These are phyloP conservation scores for Urocyon cinereoargenteus DNA, from an alignment of 2,797 vertebrate species.

Conservation along the genomic window DNA sequence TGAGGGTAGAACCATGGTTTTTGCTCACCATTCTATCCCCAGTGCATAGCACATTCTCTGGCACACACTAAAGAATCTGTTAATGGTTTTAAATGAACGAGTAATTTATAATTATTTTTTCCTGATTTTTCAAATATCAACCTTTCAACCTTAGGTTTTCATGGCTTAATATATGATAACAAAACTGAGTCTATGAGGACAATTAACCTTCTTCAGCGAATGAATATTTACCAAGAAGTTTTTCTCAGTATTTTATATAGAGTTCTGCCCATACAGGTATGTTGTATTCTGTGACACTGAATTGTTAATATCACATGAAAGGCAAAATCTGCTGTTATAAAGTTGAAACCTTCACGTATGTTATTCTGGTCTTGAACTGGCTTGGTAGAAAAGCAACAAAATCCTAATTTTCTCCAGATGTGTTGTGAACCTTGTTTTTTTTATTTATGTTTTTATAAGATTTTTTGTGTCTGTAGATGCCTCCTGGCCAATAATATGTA, in stretches of 20 bases:
- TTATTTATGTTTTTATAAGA: background rate
- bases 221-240: constrained; percentile 99
- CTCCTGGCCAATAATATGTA: background rate
- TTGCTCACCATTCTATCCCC: background rate
- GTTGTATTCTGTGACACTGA: constrained; percentile 67
- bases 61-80: background rate
- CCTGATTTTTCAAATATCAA: constrained; percentile 78
- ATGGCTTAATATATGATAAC: constrained; percentile 96
- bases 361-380: background rate
- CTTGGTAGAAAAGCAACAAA: background rate
- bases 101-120: constrained; percentile 50
- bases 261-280: constrained; percentile 95
- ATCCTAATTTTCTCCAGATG: background rate
- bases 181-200: constrained; percentile 97
- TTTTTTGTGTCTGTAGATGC: background rate
- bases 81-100: background rate
- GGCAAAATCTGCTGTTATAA: constrained; percentile 48
- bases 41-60: background rate
- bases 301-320: constrained; percentile 61
- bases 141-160: constrained; percentile 90
- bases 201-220: constrained; percentile 98
- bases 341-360: constrained; percentile 39
- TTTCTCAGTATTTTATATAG: constrained; percentile 96
- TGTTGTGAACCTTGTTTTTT: background rate
- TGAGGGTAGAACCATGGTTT: background rate